Base-by-base conservation (phyloP, 2,888 invertebrate genomes). In the Ochropleura plecta region DNA sequence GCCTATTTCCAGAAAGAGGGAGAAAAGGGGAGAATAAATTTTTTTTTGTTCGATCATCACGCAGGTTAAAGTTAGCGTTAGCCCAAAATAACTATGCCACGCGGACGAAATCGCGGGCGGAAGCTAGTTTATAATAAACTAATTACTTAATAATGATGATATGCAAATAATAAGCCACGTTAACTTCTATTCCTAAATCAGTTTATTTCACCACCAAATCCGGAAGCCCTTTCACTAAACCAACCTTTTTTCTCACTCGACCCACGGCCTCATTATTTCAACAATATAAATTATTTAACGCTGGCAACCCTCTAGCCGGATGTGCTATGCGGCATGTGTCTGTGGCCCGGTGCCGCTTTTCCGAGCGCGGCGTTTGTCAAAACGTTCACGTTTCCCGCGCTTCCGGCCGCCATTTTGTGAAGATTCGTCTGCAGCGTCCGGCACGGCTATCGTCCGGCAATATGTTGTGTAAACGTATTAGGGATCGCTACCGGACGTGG, bases 321-420 rank as follows among this genome's bases (percentile, higher is more conserved):
- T 92, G 91, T 90, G 91, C 92, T 94, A 90, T 91, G 89, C 91
- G 92, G 91, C 93, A 91, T 93, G 93, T 92, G 92, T 92, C 89
- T 87, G 77, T 70, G 70, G 82, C 75, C 90, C 89, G 88, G 76
- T 73, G 73, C 76, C 79, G 91, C 90, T 94, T 94, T 93, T 92
- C 93, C 93, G 92, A 89, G 88, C 89, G 87, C 89, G 90, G 91
- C 92, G 93, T 94, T 95, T 95, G 95, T 96, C 95, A 96, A 95
- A 95, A 94, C 95, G 93, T 92, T 95, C 96, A 96, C 96, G 96
- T 96, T 86, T 94, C 93, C 93, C 92, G 91, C 91, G 88, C 90
- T 94, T 95, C 96, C 95, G 94, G 92, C 94, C 92, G 96, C 96
- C 96, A 94, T 95, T 94, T 95, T 95, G 95, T 93, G 93, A 95